Conservation (phyloP, 2,797 vertebrate genomes). For the Avahi laniger region DNA sequence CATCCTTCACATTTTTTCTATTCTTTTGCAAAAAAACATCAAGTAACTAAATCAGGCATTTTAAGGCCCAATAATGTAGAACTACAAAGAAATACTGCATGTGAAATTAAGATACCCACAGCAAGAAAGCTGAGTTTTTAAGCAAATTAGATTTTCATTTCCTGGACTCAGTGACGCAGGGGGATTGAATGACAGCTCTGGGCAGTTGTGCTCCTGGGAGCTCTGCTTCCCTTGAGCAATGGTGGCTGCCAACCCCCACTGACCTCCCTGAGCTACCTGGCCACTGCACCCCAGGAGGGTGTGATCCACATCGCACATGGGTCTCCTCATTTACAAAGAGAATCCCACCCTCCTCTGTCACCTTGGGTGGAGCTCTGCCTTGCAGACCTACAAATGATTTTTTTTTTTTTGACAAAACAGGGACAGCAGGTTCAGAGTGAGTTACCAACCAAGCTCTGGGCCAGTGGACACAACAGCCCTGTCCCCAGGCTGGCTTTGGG, state of each 20-base stretch:
- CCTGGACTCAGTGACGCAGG: fast-evolving
- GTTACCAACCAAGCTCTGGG: fast-evolving
- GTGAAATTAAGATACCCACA: no score
- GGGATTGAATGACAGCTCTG: not conserved
- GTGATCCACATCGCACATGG: no score
- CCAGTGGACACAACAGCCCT: fast-evolving
- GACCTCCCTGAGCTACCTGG: not conserved
- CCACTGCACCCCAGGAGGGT: not conserved
- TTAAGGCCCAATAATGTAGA: not conserved
- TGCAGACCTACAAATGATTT: fast-evolving
- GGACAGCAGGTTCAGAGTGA: fast-evolving
- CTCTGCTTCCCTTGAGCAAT: not conserved
- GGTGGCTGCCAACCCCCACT: fast-evolving
- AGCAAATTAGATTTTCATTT: not conserved
- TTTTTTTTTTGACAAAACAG: fast-evolving
- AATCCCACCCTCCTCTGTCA: no score
- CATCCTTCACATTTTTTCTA: fast-evolving
- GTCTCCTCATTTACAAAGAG: fast-evolving
- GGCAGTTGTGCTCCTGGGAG: fast-evolving
- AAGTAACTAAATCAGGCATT: not conserved
- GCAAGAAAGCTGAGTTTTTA: not conserved
- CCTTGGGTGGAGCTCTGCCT: not conserved
- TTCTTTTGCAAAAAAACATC: not conserved
- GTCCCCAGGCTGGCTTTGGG: not conserved
- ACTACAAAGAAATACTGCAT: fast-evolving